A percentile compares a stretch with the other conserved stretches of the same genome.
phyloP scores from a whole-genome alignment of 2,888 invertebrate species.

The Strigamia maritima region DNA sequence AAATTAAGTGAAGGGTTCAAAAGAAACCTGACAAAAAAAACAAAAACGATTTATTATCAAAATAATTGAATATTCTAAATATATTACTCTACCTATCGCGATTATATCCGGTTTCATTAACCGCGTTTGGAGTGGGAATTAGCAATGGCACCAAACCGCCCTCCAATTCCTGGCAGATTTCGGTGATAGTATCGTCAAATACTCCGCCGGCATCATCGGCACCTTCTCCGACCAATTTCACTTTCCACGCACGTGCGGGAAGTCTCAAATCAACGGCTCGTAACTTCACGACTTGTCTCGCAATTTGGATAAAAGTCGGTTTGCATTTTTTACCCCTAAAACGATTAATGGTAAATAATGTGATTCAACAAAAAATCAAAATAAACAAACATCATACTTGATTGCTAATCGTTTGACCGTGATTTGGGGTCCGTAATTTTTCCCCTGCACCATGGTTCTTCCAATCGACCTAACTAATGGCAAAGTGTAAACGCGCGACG shows the following conservation, averaged over 20 bases:
- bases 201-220: constrained; percentile 69
- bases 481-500: constrained; percentile 62
- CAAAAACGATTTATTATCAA: not conserved
- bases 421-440: constrained; percentile 65
- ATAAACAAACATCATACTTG: constrained; percentile 48
- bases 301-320: constrained; percentile 63
- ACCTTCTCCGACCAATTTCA: constrained; percentile 65
- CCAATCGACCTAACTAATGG: constrained; percentile 63
- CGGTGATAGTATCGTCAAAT: constrained; percentile 67
- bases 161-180: constrained; percentile 64
- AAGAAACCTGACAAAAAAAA: constrained; percentile 53
- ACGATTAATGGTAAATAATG: not conserved
- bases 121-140: constrained; percentile 62
- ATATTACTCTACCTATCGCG: constrained; percentile 57
- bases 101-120: constrained; percentile 63
- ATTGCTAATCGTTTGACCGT: constrained; percentile 62
- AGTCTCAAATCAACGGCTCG: constrained; percentile 60
- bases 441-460: constrained; percentile 65
- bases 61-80: not conserved
- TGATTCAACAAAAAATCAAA: constrained; percentile 7
- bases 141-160: constrained; percentile 60
- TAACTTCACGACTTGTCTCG: constrained; percentile 62
- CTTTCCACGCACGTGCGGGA: constrained; percentile 65
- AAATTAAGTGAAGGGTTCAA: constrained; percentile 61
- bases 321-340: constrained; percentile 57